Base-by-base conservation (phyloP, 2,888 invertebrate species). In the Caenorhabditis sinica region DNA sequence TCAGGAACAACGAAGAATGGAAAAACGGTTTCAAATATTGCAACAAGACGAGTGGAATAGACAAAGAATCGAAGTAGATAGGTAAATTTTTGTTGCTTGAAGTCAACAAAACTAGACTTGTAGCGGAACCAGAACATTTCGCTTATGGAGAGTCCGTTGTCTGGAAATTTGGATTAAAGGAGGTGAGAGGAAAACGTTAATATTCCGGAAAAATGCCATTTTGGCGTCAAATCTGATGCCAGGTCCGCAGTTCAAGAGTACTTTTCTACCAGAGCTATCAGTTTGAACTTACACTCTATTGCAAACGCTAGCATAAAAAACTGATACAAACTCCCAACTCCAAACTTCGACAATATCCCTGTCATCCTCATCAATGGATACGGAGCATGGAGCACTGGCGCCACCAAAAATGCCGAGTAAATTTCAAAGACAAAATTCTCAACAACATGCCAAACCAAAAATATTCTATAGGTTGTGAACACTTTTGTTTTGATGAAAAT, bases 121-220 rank as follows among this genome's bases (percentile, higher is more conserved):
- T 72, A 72, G 2, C 72, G 72, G 33, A 72, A 72, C 20, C 60
- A 72, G 23, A 72, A 72, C 72, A 72, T 61, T 33, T 72, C 72
- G 43, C 58, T 72, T 13, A 72, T 61, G 2, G 72, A 72, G 0
- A 33, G 17, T 11, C 61, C 72, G 11, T 72, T 72, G 23, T 23
- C 72, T 72, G 72, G 11, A n/a, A n/a, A n/a, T n/a, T n/a, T n/a
- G n/a, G 36, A 60, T 33, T 2, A 11, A 40, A 11, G 40, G 9
- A 6, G 9, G 33, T 36, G 33, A 36, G 5, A 6, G 33, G 9
- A 36, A 36, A 36, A 36, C 9, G n/a, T n/a, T n/a, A n/a, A n/a
- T n/a, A n/a, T n/a, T n/a, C n/a, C n/a, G n/a, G n/a, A n/a, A n/a
- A n/a, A n/a, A n/a, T n/a, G n/a, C n/a, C n/a, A n/a, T n/a, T n/a